Conservation (phyloP, 2,113 vertebrate species). For the Burhinus bistriatus region DNA sequence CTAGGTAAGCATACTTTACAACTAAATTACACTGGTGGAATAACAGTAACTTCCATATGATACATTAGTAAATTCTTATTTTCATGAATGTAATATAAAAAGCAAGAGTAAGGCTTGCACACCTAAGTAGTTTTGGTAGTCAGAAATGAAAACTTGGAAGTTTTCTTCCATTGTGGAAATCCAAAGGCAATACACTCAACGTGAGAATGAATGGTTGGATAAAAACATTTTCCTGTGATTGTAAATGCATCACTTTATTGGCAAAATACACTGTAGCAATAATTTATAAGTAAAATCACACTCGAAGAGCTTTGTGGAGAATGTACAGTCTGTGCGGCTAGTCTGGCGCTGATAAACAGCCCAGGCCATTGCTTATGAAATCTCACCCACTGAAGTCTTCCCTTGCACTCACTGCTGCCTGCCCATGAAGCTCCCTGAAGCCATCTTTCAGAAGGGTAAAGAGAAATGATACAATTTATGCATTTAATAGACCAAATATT, state of each 20-base stretch:
- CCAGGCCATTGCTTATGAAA: neutral
- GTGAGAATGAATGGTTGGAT: neutral
- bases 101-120: constrained; percentile 10
- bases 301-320: neutral
- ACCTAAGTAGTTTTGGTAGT: neutral
- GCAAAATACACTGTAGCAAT: neutral
- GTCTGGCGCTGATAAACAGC: neutral
- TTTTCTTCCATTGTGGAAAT: constrained; percentile 34
- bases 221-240: constrained; percentile 12
- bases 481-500: constrained; percentile 6
- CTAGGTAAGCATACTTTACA: neutral
- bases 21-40: neutral
- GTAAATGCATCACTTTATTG: neutral
- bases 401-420: neutral
- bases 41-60: constrained; percentile 17
- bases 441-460: neutral
- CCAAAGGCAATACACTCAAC: neutral
- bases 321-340: neutral
- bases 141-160: constrained; percentile 24
- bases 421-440: neutral
- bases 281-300: constrained; percentile 3
- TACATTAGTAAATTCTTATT: constrained; percentile 27
- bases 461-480: neutral
- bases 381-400: constrained; percentile 15
- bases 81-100: constrained; percentile 6